These are phyloP conservation scores for Orestias chungarensis DNA, from an alignment of 2,797 vertebrate species.

Conservation along the genomic window DNA sequence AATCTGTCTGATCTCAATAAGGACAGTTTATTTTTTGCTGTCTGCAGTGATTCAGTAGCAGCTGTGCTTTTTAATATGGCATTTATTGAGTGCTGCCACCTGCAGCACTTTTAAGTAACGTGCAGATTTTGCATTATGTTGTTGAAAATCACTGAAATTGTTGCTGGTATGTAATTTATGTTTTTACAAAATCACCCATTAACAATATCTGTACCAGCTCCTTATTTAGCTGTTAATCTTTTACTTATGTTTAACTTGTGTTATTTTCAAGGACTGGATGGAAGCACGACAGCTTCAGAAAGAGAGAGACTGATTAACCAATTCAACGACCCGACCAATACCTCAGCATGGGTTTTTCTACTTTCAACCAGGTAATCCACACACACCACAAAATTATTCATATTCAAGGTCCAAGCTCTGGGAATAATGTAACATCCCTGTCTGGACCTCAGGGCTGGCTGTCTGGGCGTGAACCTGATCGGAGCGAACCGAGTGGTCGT, in stretches of 20 bases:
- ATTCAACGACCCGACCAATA: constrained; percentile 93
- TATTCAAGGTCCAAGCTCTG: too few species aligned
- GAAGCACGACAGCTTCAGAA: constrained; percentile 93
- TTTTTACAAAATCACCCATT: not conserved
- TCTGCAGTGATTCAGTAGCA: not conserved
- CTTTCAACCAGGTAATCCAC: constrained; percentile 90
- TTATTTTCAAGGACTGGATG: constrained; percentile 87
- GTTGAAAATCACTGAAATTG: not conserved
- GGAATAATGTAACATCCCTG: not conserved
- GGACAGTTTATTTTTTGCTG: not conserved
- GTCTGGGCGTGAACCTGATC: constrained; percentile 95
- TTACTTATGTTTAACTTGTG: constrained; percentile 19
- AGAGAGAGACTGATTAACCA: constrained; percentile 96
- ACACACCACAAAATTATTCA: not conserved
- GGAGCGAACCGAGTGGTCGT: constrained; percentile 97
- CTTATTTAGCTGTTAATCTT: not conserved
- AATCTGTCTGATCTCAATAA: not conserved
- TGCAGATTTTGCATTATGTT: not conserved
- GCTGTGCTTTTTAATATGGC: constrained; percentile 21
- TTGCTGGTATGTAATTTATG: not conserved
- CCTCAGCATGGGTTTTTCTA: constrained; percentile 89
- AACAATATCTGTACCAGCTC: not conserved
- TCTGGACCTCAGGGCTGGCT: constrained; percentile 83
- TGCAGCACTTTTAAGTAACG: constrained; percentile 42
- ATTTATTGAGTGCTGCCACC: constrained; percentile 57